Conservation (phyloP, 2,888 invertebrate species). For the Leptinotarsa haldemani region DNA sequence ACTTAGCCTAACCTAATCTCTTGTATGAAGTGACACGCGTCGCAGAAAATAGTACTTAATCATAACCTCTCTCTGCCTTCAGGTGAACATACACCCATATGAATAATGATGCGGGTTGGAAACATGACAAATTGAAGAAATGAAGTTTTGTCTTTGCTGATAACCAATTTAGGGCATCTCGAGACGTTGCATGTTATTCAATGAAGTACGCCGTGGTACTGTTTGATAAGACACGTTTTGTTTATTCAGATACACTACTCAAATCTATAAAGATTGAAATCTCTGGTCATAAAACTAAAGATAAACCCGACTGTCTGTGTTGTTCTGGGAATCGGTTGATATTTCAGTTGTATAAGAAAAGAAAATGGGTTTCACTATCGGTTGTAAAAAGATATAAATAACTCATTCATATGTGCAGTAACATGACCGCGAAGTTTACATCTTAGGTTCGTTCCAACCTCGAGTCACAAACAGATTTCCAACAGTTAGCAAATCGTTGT, state of each 20-base stretch:
- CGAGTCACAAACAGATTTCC: too few relatives aligned
- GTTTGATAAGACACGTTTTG: conserved; percentile 24
- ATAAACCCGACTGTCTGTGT: conserved; percentile 20
- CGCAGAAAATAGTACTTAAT: too few relatives aligned
- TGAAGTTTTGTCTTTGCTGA: too few relatives aligned
- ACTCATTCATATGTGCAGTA: conserved; percentile 37
- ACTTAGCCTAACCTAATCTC: too few relatives aligned
- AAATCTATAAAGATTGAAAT: conserved; percentile 28
- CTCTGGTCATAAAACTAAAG: conserved; percentile 23
- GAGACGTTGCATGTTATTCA: background rate
- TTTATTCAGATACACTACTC: conserved; percentile 23
- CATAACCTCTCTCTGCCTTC: too few relatives aligned
- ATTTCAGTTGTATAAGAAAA: conserved; percentile 25
- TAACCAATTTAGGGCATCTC: background rate
- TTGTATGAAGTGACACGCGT: too few relatives aligned
- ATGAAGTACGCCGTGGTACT: background rate
- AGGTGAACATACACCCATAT: too few relatives aligned
- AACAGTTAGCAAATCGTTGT: too few relatives aligned
- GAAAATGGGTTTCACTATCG: conserved; percentile 37
- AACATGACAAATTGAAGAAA: too few relatives aligned
- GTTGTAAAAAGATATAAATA: conserved; percentile 44
- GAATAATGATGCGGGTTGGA: too few relatives aligned
- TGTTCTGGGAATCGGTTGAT: conserved; percentile 20
- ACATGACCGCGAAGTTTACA: conserved; percentile 33
- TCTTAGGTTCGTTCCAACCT: too few relatives aligned